These are phyloP conservation scores for Pantherophis alleghaniensis DNA, from an alignment of 2,797 vertebrate species.

Conservation along the genomic window DNA sequence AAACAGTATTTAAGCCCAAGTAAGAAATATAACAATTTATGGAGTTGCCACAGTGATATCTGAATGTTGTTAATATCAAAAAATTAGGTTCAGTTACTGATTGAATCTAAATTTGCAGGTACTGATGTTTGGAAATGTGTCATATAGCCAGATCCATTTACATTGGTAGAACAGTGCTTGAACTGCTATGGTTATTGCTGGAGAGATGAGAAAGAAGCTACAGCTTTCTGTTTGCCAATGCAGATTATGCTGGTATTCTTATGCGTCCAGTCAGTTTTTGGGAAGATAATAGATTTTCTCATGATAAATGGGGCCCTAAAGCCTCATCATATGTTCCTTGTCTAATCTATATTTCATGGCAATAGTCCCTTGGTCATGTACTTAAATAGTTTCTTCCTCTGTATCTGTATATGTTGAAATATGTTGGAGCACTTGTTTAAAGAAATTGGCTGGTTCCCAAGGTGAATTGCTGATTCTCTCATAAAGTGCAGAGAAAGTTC, in stretches of 20 bases:
- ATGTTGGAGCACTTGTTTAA: conserved; percentile 6
- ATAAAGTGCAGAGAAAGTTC: neutral
- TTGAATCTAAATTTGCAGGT: neutral
- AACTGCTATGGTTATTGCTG: neutral
- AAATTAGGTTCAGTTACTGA: neutral
- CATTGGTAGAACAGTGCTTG: neutral
- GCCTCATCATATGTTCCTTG: neutral
- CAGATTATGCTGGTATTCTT: neutral
- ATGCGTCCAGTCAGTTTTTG: neutral
- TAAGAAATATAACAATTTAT: neutral
- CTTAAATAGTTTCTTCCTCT: neutral
- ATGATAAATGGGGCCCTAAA: rapidly evolving
- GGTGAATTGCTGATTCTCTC: neutral
- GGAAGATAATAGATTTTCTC: conserved; percentile 4
- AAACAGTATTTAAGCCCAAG: neutral
- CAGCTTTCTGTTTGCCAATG: neutral
- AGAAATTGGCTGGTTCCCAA: neutral
- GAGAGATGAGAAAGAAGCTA: neutral
- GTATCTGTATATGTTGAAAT: conserved; percentile 19
- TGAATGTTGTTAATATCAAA: neutral
- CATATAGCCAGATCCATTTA: neutral
- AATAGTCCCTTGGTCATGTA: neutral
- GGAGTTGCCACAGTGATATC: neutral
- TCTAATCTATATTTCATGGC: conserved; percentile 2
- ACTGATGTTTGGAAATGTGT: neutral